These are phyloP conservation scores for Elephas maximus DNA, from an alignment of 2,113 vertebrate species.

Conservation along the genomic window DNA sequence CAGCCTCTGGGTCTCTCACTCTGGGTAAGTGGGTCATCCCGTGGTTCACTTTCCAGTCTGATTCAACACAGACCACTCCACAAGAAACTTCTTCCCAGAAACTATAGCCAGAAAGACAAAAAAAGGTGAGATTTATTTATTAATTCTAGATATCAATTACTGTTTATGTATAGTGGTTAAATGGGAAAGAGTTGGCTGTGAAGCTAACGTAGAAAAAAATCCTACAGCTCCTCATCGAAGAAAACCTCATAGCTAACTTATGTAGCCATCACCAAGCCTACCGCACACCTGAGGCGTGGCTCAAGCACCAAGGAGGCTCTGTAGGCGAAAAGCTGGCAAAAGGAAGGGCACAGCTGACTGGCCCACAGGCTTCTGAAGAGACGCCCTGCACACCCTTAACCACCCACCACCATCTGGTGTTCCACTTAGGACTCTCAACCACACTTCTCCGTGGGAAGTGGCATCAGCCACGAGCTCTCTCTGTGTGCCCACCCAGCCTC, in stretches of 20 bases:
- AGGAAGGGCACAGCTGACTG: constrained; percentile 77
- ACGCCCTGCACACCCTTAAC: constrained; percentile 51
- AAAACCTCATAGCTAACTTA: background rate
- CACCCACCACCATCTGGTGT: constrained; percentile 82
- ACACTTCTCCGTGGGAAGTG: constrained; percentile 25
- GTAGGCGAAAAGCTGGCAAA: constrained; percentile 79
- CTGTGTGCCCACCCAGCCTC: constrained; percentile 2
- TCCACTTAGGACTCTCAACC: constrained; percentile 57
- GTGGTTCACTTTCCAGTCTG: background rate
- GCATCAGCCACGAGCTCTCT: constrained; percentile 46
- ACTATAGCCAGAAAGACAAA: background rate
- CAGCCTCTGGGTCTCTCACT: background rate
- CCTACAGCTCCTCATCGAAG: background rate
- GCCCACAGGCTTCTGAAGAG: constrained; percentile 74
- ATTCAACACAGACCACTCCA: background rate
- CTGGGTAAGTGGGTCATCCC: background rate
- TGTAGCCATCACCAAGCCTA: background rate
- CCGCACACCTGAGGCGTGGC: constrained; percentile 65
- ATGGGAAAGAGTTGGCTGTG: background rate
- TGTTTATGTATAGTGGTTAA: background rate
- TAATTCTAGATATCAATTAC: background rate
- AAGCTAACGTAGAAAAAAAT: background rate
- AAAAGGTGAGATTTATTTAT: background rate
- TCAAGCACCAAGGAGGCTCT: constrained; percentile 24
- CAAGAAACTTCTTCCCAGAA: background rate